Conservation (phyloP, 2,113 vertebrate species). For the Pungitius pungitius region DNA sequence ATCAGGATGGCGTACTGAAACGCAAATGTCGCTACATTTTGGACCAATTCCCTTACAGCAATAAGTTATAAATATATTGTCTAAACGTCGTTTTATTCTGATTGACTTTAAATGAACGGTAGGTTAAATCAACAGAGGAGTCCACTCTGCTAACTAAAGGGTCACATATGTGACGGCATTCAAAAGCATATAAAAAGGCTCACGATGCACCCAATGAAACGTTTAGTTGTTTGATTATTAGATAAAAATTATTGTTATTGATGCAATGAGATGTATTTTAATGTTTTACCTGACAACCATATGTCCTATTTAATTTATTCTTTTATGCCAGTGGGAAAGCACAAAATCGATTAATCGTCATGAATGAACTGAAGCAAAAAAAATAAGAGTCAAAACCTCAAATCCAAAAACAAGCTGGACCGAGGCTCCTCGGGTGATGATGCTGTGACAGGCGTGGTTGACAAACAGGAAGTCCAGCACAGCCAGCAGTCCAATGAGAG, state of each 20-base stretch:
- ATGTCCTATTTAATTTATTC: neutral
- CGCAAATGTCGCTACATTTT: neutral
- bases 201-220: neutral
- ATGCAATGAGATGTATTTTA: neutral
- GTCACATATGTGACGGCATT: neutral
- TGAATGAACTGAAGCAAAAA: too few species aligned
- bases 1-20: slow-evolving; percentile 93
- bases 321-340: neutral
- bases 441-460: slow-evolving; percentile 94
- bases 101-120: neutral
- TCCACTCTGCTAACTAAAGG: neutral
- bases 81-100: neutral
- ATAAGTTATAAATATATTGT: neutral
- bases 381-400: slow-evolving; percentile 81
- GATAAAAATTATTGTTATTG: neutral
- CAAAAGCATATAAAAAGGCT: neutral
- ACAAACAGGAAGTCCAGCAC: slow-evolving; percentile 93
- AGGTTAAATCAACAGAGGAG: neutral
- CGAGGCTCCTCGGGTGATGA: slow-evolving; percentile 92
- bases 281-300: neutral
- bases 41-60: neutral
- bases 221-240: neutral
- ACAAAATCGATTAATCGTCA: neutral
- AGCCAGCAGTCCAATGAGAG: slow-evolving; percentile 88
- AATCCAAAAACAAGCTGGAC: slow-evolving; percentile 98